Evolutionary conservation across 2,113 vertebrate species (phyloP).

Genomic region (Steatornis caripensis): DNA sequence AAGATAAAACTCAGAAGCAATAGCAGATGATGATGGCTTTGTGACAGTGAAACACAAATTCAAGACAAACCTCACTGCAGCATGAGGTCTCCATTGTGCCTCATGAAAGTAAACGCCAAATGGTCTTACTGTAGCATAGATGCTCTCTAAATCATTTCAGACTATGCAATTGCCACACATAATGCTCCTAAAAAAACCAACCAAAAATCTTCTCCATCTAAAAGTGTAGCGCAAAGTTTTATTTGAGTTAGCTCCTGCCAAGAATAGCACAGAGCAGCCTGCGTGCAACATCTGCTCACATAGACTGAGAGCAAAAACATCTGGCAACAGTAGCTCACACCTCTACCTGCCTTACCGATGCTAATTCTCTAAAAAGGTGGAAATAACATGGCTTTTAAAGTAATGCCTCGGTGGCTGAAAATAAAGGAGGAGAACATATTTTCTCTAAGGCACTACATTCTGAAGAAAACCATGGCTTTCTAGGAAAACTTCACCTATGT

Average conservation of each 20-base stretch:
- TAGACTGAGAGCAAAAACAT: constrained; percentile 21
- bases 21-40: constrained; percentile 20
- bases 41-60: constrained; percentile 14
- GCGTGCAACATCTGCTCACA: constrained; percentile 52
- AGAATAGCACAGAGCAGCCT: constrained; percentile 9
- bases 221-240: not conserved
- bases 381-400: not conserved
- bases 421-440: not conserved
- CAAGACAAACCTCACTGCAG: constrained; percentile 21
- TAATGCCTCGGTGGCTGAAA: not conserved
- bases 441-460: not conserved
- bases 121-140: constrained; percentile 1
- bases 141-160: constrained; percentile 51
- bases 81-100: constrained; percentile 37
- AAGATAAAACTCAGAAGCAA: not conserved
- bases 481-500: not conserved
- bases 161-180: not conserved
- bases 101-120: constrained; percentile 51
- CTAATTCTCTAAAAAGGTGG: not conserved
- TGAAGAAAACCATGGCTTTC: not conserved
- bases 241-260: constrained; percentile 27
- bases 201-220: not conserved
- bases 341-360: not conserved
- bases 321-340: not conserved
- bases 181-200: not conserved